These are phyloP conservation scores for Pluvialis apricaria DNA, from an alignment of 2,113 vertebrate genomes.

Conservation along the genomic window DNA sequence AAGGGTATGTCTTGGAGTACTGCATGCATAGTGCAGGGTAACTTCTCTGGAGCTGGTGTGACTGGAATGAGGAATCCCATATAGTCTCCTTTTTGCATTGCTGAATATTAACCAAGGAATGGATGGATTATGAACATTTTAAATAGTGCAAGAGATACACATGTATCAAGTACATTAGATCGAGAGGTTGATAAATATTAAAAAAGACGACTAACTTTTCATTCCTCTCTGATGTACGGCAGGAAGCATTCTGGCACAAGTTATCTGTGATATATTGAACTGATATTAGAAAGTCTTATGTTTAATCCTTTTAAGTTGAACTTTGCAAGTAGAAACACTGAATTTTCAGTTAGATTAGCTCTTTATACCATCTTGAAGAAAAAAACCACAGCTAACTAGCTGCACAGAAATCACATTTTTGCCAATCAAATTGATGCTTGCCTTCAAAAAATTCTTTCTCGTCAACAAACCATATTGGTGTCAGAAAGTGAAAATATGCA, in stretches of 20 bases:
- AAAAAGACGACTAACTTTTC: not conserved
- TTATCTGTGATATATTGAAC: conserved; percentile 23
- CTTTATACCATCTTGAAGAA: conserved; percentile 1
- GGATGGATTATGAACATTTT: not conserved
- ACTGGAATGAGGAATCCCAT: not conserved
- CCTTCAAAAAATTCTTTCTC: not conserved
- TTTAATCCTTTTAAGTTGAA: conserved; percentile 56
- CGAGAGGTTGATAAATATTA: conserved; percentile 16
- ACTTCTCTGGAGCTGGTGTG: not conserved
- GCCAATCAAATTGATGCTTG: not conserved
- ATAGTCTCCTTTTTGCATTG: not conserved
- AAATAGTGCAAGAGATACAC: not conserved
- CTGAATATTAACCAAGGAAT: not conserved
- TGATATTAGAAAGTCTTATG: conserved; percentile 16
- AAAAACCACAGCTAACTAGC: not conserved
- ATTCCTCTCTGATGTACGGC: conserved; percentile 38
- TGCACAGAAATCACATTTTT: conserved; percentile 15
- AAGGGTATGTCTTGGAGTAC: not conserved
- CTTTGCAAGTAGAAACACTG: conserved; percentile 11
- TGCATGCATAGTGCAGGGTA: not conserved
- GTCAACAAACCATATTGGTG: not conserved
- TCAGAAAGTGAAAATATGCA: not conserved
- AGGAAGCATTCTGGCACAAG: too few species aligned
- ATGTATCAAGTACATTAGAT: not conserved
- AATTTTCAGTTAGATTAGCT: conserved; percentile 22